These are phyloP conservation scores for Diuraphis noxia DNA, from an alignment of 1,140 invertebrate genomes.

Conservation along the genomic window DNA sequence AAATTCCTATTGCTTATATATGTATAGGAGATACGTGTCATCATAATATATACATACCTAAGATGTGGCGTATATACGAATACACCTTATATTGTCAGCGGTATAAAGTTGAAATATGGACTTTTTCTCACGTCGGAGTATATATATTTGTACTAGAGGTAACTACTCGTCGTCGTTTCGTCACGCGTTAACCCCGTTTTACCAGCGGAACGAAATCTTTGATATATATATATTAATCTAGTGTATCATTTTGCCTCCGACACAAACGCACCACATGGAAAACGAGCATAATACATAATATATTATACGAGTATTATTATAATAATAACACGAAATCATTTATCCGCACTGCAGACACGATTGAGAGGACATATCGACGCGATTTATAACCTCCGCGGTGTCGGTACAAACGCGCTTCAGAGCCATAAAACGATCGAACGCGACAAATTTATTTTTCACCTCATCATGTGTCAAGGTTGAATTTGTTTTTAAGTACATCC, in stretches of 20 bases:
- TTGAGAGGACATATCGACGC: background rate
- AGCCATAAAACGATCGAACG: background rate
- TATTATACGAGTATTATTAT: background rate
- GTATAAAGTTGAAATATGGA: conserved; percentile 10
- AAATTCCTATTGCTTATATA: background rate
- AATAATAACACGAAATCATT: background rate
- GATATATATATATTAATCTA: background rate
- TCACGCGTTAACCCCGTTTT: conserved; percentile 22
- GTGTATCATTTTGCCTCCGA: background rate
- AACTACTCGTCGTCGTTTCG: background rate
- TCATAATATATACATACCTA: conserved; percentile 1
- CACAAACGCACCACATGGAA: background rate
- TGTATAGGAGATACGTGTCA: background rate
- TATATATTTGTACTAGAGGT: background rate
- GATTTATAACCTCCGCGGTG: background rate
- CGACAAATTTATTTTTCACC: background rate
- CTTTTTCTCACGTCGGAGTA: background rate
- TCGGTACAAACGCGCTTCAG: background rate
- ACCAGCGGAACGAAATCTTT: background rate
- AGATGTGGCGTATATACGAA: background rate
- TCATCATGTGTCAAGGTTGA: background rate
- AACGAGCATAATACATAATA: background rate
- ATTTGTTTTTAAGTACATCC: conserved; percentile 4
- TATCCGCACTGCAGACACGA: background rate
- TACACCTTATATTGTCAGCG: background rate